Conservation (phyloP, 2,797 vertebrate species). For the Tapera naevia region DNA sequence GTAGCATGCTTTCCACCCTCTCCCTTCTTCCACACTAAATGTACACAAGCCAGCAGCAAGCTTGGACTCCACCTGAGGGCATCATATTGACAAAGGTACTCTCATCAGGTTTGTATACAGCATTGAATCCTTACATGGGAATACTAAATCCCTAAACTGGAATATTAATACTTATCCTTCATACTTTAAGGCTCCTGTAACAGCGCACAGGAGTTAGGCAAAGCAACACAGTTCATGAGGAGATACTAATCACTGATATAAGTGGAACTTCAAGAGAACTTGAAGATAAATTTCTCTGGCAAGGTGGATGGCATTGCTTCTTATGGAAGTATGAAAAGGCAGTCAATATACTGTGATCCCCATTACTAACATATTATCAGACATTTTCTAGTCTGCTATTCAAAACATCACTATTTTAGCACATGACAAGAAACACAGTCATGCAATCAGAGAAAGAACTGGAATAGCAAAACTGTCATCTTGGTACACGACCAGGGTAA, state of each 20-base stretch:
- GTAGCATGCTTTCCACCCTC: neutral
- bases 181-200: neutral
- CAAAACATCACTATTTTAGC: neutral
- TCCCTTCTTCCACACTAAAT: neutral
- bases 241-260: neutral
- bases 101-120: neutral
- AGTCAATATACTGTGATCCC: neutral
- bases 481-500: neutral
- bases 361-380: neutral
- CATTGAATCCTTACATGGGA: neutral
- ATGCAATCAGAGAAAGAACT: neutral
- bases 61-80: neutral
- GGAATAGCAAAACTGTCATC: neutral
- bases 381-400: neutral
- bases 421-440: neutral
- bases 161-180: neutral
- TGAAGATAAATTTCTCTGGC: neutral
- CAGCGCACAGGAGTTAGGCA: neutral
- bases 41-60: neutral
- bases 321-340: neutral
- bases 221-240: neutral
- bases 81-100: constrained; percentile 1
- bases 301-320: neutral
- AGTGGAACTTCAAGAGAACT: neutral
- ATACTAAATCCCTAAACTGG: neutral